Evolutionary conservation across 2,888 invertebrate species (phyloP), one percentile per base, ranked within the genome.

Genomic region (Saturnia pavonia): DNA sequence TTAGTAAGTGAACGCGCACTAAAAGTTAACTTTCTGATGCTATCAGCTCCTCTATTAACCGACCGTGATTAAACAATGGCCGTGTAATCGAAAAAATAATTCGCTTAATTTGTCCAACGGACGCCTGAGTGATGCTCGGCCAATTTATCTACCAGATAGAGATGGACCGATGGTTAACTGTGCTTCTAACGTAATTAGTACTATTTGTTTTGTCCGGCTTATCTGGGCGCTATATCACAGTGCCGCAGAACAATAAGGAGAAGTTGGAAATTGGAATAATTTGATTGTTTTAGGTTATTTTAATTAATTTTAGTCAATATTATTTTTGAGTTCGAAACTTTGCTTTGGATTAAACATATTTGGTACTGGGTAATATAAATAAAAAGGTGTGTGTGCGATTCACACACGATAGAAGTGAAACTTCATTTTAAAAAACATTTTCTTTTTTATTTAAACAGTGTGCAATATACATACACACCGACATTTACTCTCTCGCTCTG

Each of bases 41-140:
- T 86, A 93, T 92, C 91, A 73, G 75, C 68, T 40, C 80, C 73
- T 78, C 88, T 88, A 90, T 90, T 91, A 91, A 88, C 88, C 80
- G 78, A 80, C 83, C 82, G 86, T 84, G 88, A 92, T 92, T 90
- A 91, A 92, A 93, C 93, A 93, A 93, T 91, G 88, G 90, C 76
- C 77, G 74, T 77, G 79, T 89, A 92, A 92, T 92, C 90, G 89
- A 93, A 93, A 93, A 92, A 93, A 92, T 91, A 92, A 92, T 91
- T 90, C 85, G 86, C 82, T 81, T 89, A 90, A 92, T 92, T 91
- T 90, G 88, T 92, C 88, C 83, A 63, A 66, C 77, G 74, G 74
- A 76, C 79, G 73, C 75, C 81, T 85, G 89, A 89, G 77, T 85
- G 88, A 89, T 87, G 87, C 78, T 77, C 81, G 74, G 77, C 80